Base-by-base conservation (phyloP, 2,797 vertebrate genomes). In the Epinephelus awoara region DNA sequence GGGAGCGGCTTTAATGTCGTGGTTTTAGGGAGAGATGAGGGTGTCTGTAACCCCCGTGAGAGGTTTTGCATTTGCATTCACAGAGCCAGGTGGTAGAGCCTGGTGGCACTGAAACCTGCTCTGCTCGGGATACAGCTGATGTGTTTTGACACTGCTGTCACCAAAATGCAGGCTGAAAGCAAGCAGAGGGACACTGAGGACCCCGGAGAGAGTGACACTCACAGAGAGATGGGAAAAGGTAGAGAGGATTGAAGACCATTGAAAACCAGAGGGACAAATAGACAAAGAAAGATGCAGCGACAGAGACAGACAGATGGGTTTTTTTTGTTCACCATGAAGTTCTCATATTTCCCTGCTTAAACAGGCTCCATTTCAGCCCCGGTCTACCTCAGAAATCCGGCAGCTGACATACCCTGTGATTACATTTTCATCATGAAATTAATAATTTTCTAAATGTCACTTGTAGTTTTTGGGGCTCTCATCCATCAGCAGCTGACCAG, bases 141-240 rank as follows among this genome's bases (percentile, higher is more conserved):
- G 83, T 90, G 85, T 90, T 92, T 82, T 91, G 92, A 93, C 92
- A 85, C 58, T 18, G 79, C 85, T 90, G 89, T 91, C 91, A 85
- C 84, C 74, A 82, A 88, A 90, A 90, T 70, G 80, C 78, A 79
- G 83, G 73, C 87, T 88, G 85, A 89, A 91, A 88, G 91, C 82
- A 84, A 78, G 77, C 83, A 80, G 77, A 78, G 84, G 84, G 85
- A 86, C 75, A 64, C 56, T 5, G 63, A 70, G 50, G 84, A 73
- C 79, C 80, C 69, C 1, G 3, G 84, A 88, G 81, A 86, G 70
- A 75, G 75, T 69, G 81, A 75, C 65, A 65, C 42, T 75, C 72
- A 56, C 21, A 64, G 9, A 47, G 27, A 58, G 21, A 77, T 47
- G 75, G 57, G 67, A 72, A 65, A 61, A 77, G 54, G 51, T 80